A percentile compares a stretch with the other conserved stretches of the same genome.
Conservation (phyloP, 2,888 invertebrate genomes). For the Schizaphis graminum region DNA sequence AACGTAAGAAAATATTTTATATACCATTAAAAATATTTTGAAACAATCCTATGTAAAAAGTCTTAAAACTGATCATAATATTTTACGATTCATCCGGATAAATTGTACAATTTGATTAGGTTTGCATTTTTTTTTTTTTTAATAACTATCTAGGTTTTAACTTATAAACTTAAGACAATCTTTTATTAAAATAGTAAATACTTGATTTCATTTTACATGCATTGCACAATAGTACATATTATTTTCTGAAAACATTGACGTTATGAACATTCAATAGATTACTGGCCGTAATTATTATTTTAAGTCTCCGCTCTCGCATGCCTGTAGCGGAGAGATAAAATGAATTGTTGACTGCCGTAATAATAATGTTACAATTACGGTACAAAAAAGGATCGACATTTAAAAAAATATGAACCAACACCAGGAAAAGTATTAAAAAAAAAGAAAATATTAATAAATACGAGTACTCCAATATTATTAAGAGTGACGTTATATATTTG, state of each 20-base stretch:
- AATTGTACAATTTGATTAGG: not conserved
- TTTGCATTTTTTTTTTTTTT: not conserved
- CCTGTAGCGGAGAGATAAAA: slow-evolving; percentile 21
- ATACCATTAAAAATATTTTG: not conserved
- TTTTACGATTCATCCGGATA: not conserved
- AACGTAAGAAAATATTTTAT: not conserved
- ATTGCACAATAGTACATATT: not conserved
- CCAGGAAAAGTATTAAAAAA: not conserved
- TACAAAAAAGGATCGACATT: not conserved
- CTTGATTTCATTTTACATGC: not conserved
- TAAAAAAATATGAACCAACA: not conserved
- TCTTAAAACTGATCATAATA: not conserved
- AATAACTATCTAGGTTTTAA: not conserved
- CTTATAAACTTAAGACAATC: not conserved
- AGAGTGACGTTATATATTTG: not conserved
- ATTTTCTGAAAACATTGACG: not conserved
- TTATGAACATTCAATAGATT: not conserved
- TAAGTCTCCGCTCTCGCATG: not conserved
- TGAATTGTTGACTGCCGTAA: not conserved
- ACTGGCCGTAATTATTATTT: not conserved
- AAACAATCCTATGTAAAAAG: not conserved
- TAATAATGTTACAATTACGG: not conserved
- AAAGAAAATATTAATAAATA: slow-evolving; percentile 1
- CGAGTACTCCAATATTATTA: not conserved
- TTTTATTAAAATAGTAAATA: not conserved